Base-by-base conservation (phyloP, 2,113 vertebrate genomes). In the Columbina picui region DNA sequence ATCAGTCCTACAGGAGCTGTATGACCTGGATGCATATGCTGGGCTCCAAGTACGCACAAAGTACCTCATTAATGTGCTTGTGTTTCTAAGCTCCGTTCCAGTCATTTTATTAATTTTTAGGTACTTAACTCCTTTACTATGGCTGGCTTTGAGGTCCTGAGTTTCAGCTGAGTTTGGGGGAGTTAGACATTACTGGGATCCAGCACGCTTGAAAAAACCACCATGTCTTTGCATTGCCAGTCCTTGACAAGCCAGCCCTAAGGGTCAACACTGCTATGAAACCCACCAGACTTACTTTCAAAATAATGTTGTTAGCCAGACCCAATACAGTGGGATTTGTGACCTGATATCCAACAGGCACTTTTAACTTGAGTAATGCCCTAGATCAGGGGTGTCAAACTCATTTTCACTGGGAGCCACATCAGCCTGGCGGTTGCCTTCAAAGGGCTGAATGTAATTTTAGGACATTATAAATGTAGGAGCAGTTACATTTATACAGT, bases 281-380 rank as follows among this genome's bases (percentile, higher is more conserved):
- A 93, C 21, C 14, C 74, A 64, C 57, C 64, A 71, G 43, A 68
- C 6, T 6, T 34, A 68, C 78, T 85, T 87, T 79, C n/a, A 82
- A 78, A 89, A 91, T 32, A 63, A 39, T 0, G 1, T 16, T 87
- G 26, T 56, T 75, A 91, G 32, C 34, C 73, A 87, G 50, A 90
- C 18, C 32, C 29, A 56, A 12, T 43, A 64, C 34, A 68, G 36
- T 57, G 83, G 60, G 52, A 90, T 88, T 95, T 84, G 92, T 2
- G 3, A 75, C 57, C 83, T 71, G 59, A 95, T 71, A 64, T 84
- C 68, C 60, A 14, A 80, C n/a, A 74, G 21, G 47, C 63, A 63
- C 59, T 86, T 91, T 23, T 10, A 79, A 87, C 79, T 76, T 74
- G n/a, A 89, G 85, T 59, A 95, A 86, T 23, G 38, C 19, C 63